Evolutionary conservation across 2,113 vertebrate genomes (phyloP).

Genomic region (Pseudopodoces humilis): DNA sequence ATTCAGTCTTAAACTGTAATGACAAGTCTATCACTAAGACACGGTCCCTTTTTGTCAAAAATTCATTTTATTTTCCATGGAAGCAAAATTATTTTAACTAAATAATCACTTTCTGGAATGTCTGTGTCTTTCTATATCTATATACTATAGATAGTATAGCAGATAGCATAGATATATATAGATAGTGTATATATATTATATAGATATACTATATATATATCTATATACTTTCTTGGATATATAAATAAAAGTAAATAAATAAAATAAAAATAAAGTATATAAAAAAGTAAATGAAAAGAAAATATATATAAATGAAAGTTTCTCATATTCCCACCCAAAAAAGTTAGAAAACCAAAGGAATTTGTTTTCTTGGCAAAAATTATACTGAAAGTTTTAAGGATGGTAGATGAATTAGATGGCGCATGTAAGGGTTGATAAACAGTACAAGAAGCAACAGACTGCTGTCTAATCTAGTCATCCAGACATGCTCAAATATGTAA

Average conservation of each 20-base stretch:
- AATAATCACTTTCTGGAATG: background rate
- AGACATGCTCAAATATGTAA: background rate
- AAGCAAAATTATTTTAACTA: background rate
- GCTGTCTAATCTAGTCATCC: background rate
- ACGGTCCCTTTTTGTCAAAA: background rate
- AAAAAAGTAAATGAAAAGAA: no score
- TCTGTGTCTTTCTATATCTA: background rate
- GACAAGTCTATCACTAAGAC: constrained; percentile 13
- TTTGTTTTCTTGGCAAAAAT: constrained; percentile 9
- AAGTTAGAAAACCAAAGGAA: background rate
- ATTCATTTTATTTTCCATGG: background rate
- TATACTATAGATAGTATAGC: no score
- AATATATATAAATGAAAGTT: background rate
- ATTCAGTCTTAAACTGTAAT: constrained; percentile 23
- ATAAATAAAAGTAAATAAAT: no score
- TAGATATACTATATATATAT: no score
- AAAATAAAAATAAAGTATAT: no score
- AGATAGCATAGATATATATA: no score
- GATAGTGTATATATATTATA: no score
- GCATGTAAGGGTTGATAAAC: background rate
- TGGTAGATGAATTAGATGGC: background rate
- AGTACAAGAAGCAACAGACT: background rate
- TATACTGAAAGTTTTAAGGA: background rate
- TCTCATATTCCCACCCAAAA: background rate
- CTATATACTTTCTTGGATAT: no score